Percentiles rank a stretch among this genome's conserved stretches.
Conservation (phyloP, 53 echinoderm and acorn worm species). For the Henricia sp. region DNA sequence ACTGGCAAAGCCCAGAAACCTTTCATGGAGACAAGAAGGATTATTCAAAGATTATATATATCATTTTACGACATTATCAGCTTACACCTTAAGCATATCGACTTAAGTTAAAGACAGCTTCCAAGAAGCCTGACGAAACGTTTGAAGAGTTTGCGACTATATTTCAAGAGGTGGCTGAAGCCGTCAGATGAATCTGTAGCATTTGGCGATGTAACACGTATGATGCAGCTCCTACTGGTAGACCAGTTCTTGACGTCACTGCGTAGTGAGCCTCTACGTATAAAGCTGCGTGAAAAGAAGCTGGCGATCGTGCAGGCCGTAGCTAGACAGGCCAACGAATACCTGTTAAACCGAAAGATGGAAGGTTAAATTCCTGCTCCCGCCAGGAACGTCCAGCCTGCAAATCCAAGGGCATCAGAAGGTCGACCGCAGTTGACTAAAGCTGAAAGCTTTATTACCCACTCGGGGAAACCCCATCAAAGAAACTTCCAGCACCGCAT, state of each 20-base stretch:
- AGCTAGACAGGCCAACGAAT: conserved; percentile 53
- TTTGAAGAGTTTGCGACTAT: conserved; percentile 48
- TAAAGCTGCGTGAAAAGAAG: conserved; percentile 45
- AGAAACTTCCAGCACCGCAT: neutral
- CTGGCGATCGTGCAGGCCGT: conserved; percentile 20
- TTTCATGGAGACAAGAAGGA: too few species aligned
- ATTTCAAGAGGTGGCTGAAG: conserved; percentile 20
- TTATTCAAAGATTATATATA: conserved; percentile 10
- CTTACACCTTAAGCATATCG: conserved; percentile 62
- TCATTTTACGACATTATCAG: conserved; percentile 41
- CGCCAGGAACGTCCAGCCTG: neutral
- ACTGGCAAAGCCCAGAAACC: conserved; percentile 32
- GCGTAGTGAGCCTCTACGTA: conserved; percentile 15
- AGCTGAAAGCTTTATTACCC: neutral
- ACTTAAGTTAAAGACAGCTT: conserved; percentile 51
- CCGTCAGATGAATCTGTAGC: neutral
- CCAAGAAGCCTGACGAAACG: conserved; percentile 43
- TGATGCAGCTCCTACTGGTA: conserved; percentile 39
- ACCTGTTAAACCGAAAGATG: conserved; percentile 38
- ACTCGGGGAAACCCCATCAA: too few species aligned
- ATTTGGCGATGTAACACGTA: conserved; percentile 16
- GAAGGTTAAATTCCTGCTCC: neutral
- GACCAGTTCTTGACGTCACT: conserved; percentile 55
- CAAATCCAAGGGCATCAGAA: neutral
- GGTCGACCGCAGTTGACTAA: neutral